phyloP scores from a whole-genome alignment of 2,797 vertebrate genomes.

The Sebastes diploproa region DNA sequence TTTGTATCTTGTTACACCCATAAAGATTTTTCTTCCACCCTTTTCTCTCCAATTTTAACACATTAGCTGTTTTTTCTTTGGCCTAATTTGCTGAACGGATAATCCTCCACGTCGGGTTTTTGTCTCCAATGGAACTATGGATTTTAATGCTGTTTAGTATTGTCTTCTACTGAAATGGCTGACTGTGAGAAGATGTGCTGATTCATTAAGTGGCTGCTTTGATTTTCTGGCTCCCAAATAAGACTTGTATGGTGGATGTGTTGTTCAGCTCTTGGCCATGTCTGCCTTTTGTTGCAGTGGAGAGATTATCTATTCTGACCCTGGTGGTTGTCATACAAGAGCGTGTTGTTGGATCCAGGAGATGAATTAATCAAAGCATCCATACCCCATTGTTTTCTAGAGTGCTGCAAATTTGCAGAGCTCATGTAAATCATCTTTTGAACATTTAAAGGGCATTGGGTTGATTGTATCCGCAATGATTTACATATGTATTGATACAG shows the following conservation, averaged over 20 bases:
- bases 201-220: conserved; percentile 43
- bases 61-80: conserved; percentile 69
- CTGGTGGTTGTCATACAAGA: background rate
- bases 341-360: background rate
- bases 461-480: background rate
- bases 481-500: conserved; percentile 6
- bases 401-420: background rate
- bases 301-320: conserved; percentile 21
- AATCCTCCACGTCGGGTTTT: conserved; percentile 54
- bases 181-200: conserved; percentile 25
- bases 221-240: conserved; percentile 42
- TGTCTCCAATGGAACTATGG: conserved; percentile 43
- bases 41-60: conserved; percentile 64
- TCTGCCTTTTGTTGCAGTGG: background rate
- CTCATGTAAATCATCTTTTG: background rate
- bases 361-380: conserved; percentile 6
- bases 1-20: conserved; percentile 81
- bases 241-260: background rate
- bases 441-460: conserved; percentile 16
- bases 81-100: conserved; percentile 67
- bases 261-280: conserved; percentile 1
- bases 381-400: background rate
- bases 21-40: conserved; percentile 72
- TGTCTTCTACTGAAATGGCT: conserved; percentile 11
- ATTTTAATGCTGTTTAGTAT: conserved; percentile 44